phyloP scores from a whole-genome alignment of 1,140 invertebrate species.

The Steinernema feltiae region DNA sequence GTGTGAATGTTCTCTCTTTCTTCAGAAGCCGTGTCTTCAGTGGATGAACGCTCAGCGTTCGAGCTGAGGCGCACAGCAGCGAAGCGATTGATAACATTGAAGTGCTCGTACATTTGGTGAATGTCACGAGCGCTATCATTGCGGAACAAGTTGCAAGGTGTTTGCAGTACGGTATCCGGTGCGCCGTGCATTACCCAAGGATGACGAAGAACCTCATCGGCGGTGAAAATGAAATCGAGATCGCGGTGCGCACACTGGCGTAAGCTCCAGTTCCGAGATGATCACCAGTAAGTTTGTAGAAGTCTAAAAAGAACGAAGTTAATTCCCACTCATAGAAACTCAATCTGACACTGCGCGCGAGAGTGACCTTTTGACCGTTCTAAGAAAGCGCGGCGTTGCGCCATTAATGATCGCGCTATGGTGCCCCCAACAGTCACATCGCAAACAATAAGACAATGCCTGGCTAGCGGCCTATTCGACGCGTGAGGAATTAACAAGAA shows the following conservation, averaged over 20 bases:
- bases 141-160: constrained; percentile 39
- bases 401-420: neutral
- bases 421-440: neutral
- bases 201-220: constrained; percentile 23
- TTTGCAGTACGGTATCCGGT: constrained; percentile 42
- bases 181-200: constrained; percentile 25
- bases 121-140: constrained; percentile 55
- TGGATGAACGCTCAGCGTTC: constrained; percentile 21
- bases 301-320: constrained; percentile 66
- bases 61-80: constrained; percentile 26
- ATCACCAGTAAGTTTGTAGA: constrained; percentile 88
- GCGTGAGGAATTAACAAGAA: neutral
- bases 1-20: constrained; percentile 21
- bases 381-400: neutral
- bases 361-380: neutral
- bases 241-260: constrained; percentile 86
- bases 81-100: constrained; percentile 43
- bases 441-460: neutral
- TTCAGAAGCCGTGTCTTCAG: constrained; percentile 17
- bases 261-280: constrained; percentile 90
- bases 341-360: neutral
- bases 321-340: neutral
- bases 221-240: constrained; percentile 72
- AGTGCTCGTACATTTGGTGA: constrained; percentile 52
- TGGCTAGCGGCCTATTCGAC: neutral